Evolutionary conservation across 2,113 vertebrate species (phyloP), one percentile per base, ranked within the genome.

Genomic region (Mirza zaza): DNA sequence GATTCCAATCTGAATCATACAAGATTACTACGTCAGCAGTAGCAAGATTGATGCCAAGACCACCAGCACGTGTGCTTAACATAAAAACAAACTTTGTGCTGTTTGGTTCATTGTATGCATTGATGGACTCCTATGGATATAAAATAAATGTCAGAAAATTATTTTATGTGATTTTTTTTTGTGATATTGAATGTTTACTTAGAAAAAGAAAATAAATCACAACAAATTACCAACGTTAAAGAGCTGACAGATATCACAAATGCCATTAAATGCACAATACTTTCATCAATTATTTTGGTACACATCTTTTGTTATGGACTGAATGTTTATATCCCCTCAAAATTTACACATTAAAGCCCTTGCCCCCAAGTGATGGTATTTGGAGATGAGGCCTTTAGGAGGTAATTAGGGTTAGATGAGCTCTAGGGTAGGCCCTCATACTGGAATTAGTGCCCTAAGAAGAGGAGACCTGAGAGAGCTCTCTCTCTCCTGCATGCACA

Each of bases 1-100:
- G 99, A 97, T 99, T 99, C 99, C 99, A 99, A 98, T 99, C 99
- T 13, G 99, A 99, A 98, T 99, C 99, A 67, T 99, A 99, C 23
- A 99, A 98, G 98, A 99, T 99, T 83, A 99, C 99, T 3, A 99
- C 99, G 95, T 99, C 99, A 23, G 99, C 99, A 85, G 99, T 99
- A 77, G 99, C 99, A 97, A 99, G 98, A 98, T 99, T 99, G 98
- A 99, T 99, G 87, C 99, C 99, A 92, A 99, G 98, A 21, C 99
- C 99, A 95, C 99, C 99, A 90, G 99, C 99, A 94, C 99, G 99
- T 39, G 99, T 99, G 97, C 99, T 99, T 98, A 99, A 95, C 99
- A 99, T 99, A 98, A 99, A 99, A 85, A 99, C 97, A 97, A 99
- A 99, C 96, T 99, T 99, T 0, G 98, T 91, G 98, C 99, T 99